phyloP scores from a whole-genome alignment of 1,140 invertebrate genomes.

The Rhopalosiphum padi region DNA sequence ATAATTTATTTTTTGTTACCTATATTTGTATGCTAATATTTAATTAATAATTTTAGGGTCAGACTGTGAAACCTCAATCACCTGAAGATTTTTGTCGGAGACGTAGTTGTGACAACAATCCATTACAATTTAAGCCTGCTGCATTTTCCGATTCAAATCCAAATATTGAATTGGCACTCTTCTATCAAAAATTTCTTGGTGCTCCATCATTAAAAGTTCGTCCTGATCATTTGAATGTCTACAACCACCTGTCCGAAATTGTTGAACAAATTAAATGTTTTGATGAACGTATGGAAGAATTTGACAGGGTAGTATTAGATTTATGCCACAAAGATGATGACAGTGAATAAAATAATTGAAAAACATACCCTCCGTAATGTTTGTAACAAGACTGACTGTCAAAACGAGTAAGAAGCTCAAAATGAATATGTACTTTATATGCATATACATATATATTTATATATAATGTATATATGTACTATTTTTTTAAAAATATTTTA shows the following conservation, averaged over 20 bases:
- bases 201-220: constrained; percentile 37
- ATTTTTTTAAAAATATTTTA: constrained; percentile 31
- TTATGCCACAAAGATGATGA: constrained; percentile 55
- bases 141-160: constrained; percentile 54
- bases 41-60: constrained; percentile 40
- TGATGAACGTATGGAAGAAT: constrained; percentile 49
- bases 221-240: constrained; percentile 42
- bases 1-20: background rate
- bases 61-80: constrained; percentile 41
- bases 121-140: constrained; percentile 51
- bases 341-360: constrained; percentile 37
- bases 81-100: constrained; percentile 51
- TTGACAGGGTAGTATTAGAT: constrained; percentile 56
- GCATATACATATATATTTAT: background rate
- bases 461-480: constrained; percentile 24
- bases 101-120: constrained; percentile 47
- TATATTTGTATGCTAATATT: constrained; percentile 1
- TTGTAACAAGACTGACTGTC: constrained; percentile 54
- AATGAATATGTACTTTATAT: constrained; percentile 33
- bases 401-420: constrained; percentile 55
- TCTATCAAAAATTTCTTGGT: constrained; percentile 52
- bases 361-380: constrained; percentile 30
- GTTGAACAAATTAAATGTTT: constrained; percentile 54
- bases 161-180: constrained; percentile 43
- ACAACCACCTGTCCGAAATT: constrained; percentile 45